phyloP scores from a whole-genome alignment of 1,140 invertebrate species.

The Nymphalis io region DNA sequence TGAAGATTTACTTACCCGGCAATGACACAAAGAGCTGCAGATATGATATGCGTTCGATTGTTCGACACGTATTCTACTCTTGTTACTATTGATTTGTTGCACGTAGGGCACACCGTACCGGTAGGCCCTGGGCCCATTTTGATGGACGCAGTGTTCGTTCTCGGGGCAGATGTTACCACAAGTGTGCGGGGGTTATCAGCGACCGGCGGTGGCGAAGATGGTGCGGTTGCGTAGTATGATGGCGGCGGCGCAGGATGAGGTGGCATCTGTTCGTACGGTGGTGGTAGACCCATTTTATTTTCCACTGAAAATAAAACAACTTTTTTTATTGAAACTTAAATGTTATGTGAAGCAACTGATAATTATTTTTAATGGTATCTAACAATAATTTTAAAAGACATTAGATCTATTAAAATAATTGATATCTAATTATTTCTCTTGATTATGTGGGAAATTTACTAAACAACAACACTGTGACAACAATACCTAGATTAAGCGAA shows the following conservation, averaged over 20 bases:
- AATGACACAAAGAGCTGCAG: slow-evolving; percentile 66
- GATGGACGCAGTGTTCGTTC: slow-evolving; percentile 32
- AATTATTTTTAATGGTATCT: too few species aligned
- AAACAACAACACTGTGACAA: too few species aligned
- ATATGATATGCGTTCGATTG: slow-evolving; percentile 70
- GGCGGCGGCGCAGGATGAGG: slow-evolving; percentile 66
- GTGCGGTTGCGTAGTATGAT: slow-evolving; percentile 66
- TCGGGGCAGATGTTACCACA: slow-evolving; percentile 51
- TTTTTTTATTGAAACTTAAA: background rate
- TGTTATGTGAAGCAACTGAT: background rate
- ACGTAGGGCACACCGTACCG: slow-evolving; percentile 62
- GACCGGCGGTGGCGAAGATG: slow-evolving; percentile 50
- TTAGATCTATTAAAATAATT: too few species aligned
- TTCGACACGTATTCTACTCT: slow-evolving; percentile 68
- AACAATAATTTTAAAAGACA: too few species aligned
- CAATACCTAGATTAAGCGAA: too few species aligned
- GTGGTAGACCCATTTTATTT: slow-evolving; percentile 73
- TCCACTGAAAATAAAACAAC: slow-evolving; percentile 62
- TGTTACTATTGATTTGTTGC: slow-evolving; percentile 67
- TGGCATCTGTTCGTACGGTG: slow-evolving; percentile 62
- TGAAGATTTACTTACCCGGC: slow-evolving; percentile 58
- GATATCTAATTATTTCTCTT: too few species aligned
- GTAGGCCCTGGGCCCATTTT: slow-evolving; percentile 69
- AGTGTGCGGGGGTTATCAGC: slow-evolving; percentile 53
- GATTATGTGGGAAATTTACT: too few species aligned